phyloP scores from a whole-genome alignment of 2,113 vertebrate genomes.

The Phalacrocorax brasilianus region DNA sequence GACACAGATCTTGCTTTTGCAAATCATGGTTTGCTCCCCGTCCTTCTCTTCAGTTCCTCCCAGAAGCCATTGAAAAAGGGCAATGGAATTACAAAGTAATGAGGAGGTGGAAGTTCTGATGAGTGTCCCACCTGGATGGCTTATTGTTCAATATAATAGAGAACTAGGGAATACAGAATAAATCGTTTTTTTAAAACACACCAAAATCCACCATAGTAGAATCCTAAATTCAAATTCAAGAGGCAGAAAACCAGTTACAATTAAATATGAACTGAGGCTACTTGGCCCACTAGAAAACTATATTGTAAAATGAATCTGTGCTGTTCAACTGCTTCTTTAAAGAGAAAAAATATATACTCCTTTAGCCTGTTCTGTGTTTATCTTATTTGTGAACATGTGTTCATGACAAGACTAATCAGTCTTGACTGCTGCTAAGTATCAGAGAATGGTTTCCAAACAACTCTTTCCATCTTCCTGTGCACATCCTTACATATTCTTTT shows the following conservation, averaged over 20 bases:
- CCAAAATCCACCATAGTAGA: neutral
- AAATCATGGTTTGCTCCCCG: rapidly evolving
- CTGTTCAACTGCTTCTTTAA: neutral
- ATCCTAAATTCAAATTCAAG: neutral
- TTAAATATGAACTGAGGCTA: neutral
- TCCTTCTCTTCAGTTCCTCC: neutral
- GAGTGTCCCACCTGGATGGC: rapidly evolving
- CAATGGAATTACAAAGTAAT: neutral
- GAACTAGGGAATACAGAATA: neutral
- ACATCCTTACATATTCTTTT: neutral
- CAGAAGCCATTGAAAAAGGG: neutral
- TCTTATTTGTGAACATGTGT: neutral
- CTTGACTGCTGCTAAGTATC: neutral
- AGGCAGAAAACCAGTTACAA: neutral
- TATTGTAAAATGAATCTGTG: neutral
- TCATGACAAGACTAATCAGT: neutral
- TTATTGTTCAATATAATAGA: neutral
- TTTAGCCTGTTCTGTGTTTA: neutral
- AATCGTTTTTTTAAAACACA: neutral
- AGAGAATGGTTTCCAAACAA: neutral
- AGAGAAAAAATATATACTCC: neutral
- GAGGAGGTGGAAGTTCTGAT: neutral
- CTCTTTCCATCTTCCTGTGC: neutral
- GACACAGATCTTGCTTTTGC: neutral
- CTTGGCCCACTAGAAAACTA: neutral